These are phyloP conservation scores for Sebastes kiyomatsui DNA, from an alignment of 2,797 vertebrate genomes.

Conservation along the genomic window DNA sequence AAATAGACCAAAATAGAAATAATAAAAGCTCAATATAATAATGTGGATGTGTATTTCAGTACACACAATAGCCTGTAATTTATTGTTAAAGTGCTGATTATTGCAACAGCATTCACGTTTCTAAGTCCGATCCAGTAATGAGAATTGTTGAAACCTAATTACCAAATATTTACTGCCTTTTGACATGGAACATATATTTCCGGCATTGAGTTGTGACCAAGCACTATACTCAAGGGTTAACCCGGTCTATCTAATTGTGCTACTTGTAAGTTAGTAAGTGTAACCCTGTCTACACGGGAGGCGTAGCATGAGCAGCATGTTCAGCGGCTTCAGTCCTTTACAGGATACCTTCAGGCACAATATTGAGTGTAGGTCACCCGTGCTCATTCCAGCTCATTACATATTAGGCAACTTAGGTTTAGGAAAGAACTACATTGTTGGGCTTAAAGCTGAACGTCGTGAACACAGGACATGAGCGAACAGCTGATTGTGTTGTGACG, in stretches of 20 bases:
- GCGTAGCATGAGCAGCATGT: not conserved
- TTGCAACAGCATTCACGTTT: not conserved
- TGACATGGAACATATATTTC: not conserved
- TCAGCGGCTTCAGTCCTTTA: not conserved
- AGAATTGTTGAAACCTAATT: not conserved
- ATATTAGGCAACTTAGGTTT: too few species aligned
- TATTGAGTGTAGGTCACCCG: too few species aligned
- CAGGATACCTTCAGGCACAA: too few species aligned
- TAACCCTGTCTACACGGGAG: not conserved
- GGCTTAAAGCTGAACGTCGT: too few species aligned
- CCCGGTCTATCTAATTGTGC: not conserved
- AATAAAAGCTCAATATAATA: not conserved
- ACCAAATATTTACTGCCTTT: not conserved
- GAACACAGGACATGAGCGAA: too few species aligned
- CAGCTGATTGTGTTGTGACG: too few species aligned
- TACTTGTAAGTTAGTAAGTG: not conserved
- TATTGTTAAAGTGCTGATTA: not conserved
- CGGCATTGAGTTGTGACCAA: not conserved
- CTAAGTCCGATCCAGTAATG: not conserved
- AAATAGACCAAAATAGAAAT: not conserved
- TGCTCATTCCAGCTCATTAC: too few species aligned
- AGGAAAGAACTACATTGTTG: too few species aligned
- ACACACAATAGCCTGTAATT: not conserved
- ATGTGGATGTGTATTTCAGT: not conserved
- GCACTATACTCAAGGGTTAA: not conserved